phyloP scores from a whole-genome alignment of 2,113 vertebrate genomes.

The Xenus cinereus region DNA sequence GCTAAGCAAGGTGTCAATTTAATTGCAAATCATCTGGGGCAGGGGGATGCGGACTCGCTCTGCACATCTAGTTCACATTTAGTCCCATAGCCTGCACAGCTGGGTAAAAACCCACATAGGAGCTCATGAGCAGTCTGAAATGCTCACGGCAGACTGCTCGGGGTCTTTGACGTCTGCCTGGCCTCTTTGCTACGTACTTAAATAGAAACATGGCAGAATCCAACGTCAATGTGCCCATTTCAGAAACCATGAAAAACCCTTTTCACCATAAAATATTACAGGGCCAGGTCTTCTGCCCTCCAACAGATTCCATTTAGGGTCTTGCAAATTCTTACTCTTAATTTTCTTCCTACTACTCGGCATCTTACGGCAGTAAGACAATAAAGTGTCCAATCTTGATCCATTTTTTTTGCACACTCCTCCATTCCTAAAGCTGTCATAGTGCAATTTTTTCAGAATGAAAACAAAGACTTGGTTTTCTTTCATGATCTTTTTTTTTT shows the following conservation, averaged over 20 bases:
- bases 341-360: not conserved
- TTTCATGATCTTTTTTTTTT: not conserved
- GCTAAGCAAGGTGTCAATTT: not conserved
- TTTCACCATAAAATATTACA: not conserved
- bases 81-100: not conserved
- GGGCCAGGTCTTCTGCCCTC: not conserved
- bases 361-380: not conserved
- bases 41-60: not conserved
- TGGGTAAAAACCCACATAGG: not conserved
- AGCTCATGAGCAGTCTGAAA: not conserved
- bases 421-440: not conserved
- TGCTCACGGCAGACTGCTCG: not conserved
- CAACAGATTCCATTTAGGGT: not conserved
- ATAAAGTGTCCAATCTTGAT: not conserved
- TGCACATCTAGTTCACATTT: not conserved
- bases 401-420: not conserved
- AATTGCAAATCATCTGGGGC: not conserved
- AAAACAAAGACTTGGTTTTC: not conserved
- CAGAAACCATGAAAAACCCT: not conserved
- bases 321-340: not conserved
- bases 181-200: not conserved
- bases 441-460: not conserved
- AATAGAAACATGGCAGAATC: rapidly evolving
- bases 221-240: not conserved
- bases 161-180: not conserved